A percentile compares a stretch with the other conserved stretches of the same genome.
These are phyloP conservation scores for Coreius guichenoti DNA, from an alignment of 2,797 vertebrate species.

Conservation along the genomic window DNA sequence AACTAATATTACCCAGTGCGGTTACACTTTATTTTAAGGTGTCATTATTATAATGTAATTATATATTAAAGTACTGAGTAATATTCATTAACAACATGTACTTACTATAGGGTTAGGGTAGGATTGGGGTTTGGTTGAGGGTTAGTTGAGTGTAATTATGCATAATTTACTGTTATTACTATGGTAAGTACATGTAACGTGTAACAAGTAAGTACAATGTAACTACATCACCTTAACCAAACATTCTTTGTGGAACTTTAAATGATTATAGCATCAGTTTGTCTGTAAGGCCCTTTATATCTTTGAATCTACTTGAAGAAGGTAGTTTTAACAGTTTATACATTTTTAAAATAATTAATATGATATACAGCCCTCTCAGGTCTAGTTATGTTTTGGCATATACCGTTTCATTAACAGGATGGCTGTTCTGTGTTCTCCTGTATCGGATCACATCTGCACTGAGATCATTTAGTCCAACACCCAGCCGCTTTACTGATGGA, in stretches of 20 bases:
- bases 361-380: neutral
- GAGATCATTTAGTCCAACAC: neutral
- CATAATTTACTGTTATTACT: no score
- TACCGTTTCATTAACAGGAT: constrained; percentile 11
- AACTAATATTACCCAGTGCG: no score
- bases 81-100: no score
- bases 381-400: constrained; percentile 14
- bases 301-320: neutral
- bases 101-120: no score
- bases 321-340: neutral
- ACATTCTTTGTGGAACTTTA: neutral
- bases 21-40: no score
- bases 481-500: neutral
- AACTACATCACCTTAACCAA: neutral
- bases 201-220: no score
- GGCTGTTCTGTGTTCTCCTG: constrained; percentile 24
- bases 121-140: no score
- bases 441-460: constrained; percentile 24
- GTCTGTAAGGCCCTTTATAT: neutral
- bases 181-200: no score
- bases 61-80: no score
- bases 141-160: no score
- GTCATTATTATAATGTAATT: no score
- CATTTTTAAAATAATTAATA: neutral
- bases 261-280: neutral